Conservation (phyloP, 2,888 invertebrate species). For the Drosophila ustulata region DNA sequence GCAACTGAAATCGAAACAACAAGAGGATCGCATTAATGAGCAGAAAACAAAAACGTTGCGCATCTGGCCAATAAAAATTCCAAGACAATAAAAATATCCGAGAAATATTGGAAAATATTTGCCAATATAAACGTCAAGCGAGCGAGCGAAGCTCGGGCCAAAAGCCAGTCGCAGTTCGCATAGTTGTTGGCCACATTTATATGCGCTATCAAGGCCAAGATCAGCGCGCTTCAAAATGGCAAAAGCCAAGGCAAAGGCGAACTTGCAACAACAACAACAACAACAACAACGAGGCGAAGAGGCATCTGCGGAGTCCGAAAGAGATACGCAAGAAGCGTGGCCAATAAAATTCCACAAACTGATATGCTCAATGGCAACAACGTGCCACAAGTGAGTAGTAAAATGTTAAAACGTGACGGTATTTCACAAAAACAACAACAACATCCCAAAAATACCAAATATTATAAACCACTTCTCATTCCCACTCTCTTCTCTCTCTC, state of each 20-base stretch:
- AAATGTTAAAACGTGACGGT: slow-evolving; percentile 80
- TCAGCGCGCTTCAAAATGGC: slow-evolving; percentile 67
- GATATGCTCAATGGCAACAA: slow-evolving; percentile 80
- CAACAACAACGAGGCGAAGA: slow-evolving; percentile 7
- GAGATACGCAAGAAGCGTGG: slow-evolving; percentile 73
- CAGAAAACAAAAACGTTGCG: not conserved
- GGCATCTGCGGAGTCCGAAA: slow-evolving; percentile 11
- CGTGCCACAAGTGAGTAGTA: slow-evolving; percentile 80
- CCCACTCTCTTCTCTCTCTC: not conserved
- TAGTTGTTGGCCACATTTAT: slow-evolving; percentile 63
- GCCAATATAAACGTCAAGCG: slow-evolving; percentile 79
- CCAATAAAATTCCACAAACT: slow-evolving; percentile 78
- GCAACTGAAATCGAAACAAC: slow-evolving; percentile 29
- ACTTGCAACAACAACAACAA: slow-evolving; percentile 15
- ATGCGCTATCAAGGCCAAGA: slow-evolving; percentile 80
- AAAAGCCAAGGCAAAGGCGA: slow-evolving; percentile 43
- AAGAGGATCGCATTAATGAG: slow-evolving; percentile 38
- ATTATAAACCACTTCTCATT: slow-evolving; percentile 31
- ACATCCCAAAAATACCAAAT: slow-evolving; percentile 17
- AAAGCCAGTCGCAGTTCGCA: slow-evolving; percentile 17
- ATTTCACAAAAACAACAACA: slow-evolving; percentile 63
- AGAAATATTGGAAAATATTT: slow-evolving; percentile 76
- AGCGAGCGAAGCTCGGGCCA: slow-evolving; percentile 5
- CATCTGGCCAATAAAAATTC: slow-evolving; percentile 61
- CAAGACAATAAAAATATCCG: slow-evolving; percentile 42